Evolutionary conservation across 2,888 invertebrate genomes (phyloP).

Genomic region (Phyllotreta cruciferae): DNA sequence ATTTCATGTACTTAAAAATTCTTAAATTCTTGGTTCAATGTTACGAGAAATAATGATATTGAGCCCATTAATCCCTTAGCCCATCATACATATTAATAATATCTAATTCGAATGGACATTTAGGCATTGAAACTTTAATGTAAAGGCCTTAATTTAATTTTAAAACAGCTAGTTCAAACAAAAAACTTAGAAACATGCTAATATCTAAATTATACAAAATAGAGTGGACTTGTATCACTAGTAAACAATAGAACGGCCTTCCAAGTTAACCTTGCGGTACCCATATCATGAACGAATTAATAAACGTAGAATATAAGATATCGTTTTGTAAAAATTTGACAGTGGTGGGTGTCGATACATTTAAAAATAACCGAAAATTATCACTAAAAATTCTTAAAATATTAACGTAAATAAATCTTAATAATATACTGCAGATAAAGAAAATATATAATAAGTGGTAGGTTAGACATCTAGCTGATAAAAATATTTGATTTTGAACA

Average conservation of each 20-base stretch:
- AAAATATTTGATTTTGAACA: neutral
- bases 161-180: slow-evolving; percentile 11
- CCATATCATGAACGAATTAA: slow-evolving; percentile 32
- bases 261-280: slow-evolving; percentile 38
- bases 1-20: too few relatives aligned
- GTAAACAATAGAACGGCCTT: slow-evolving; percentile 33
- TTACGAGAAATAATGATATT: too few relatives aligned
- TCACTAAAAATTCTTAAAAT: too few relatives aligned
- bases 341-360: slow-evolving; percentile 14
- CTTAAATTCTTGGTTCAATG: too few relatives aligned
- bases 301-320: slow-evolving; percentile 24
- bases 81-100: too few relatives aligned
- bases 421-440: too few relatives aligned
- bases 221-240: slow-evolving; percentile 24
- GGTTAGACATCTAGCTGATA: too few relatives aligned
- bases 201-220: slow-evolving; percentile 27
- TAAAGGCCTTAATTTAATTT: slow-evolving; percentile 1
- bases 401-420: too few relatives aligned
- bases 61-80: too few relatives aligned
- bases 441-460: too few relatives aligned
- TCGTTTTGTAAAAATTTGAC: slow-evolving; percentile 10
- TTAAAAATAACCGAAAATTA: neutral
- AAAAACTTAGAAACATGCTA: slow-evolving; percentile 25
- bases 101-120: too few relatives aligned
- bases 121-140: slow-evolving; percentile 3